Evolutionary conservation across 2,888 invertebrate genomes (phyloP).

Genomic region (Agriopis leucophaearia): DNA sequence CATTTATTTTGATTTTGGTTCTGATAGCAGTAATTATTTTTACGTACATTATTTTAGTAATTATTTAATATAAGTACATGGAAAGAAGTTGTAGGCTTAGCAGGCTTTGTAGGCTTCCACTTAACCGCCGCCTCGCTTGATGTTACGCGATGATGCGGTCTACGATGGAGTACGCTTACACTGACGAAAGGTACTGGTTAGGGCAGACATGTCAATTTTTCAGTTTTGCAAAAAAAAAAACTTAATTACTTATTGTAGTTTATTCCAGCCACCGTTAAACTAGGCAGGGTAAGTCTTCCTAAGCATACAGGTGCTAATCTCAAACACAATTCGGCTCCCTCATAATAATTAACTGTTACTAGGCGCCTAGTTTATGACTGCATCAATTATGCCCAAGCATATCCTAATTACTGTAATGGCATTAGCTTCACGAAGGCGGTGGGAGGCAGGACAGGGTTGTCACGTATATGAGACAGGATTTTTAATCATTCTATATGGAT

Average conservation of each 20-base stretch:
- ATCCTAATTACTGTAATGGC: conserved; percentile 85
- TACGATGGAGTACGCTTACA: too few relatives aligned
- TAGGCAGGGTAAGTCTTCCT: conserved; percentile 11
- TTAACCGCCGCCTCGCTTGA: too few relatives aligned
- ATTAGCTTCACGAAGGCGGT: conserved; percentile 72
- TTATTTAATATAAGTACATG: too few relatives aligned
- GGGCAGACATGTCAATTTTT: neutral
- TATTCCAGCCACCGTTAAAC: neutral
- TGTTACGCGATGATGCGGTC: too few relatives aligned
- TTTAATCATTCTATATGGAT: too few relatives aligned
- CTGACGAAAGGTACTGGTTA: too few relatives aligned
- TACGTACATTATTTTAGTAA: too few relatives aligned
- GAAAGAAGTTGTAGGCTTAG: too few relatives aligned
- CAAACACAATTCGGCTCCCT: conserved; percentile 59
- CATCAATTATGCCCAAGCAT: conserved; percentile 84
- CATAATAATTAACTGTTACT: conserved; percentile 59
- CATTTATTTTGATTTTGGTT: too few relatives aligned
- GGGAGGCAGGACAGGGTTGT: conserved; percentile 51
- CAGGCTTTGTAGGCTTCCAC: too few relatives aligned
- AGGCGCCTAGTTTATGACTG: conserved; percentile 75
- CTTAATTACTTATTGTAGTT: conserved; percentile 1
- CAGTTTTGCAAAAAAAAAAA: neutral
- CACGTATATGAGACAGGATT: neutral
- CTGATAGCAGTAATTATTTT: too few relatives aligned
- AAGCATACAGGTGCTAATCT: conserved; percentile 43